Evolutionary conservation across 2,888 invertebrate species (phyloP), one percentile per base, ranked within the genome.

Genomic region (Cataglyphis rosenhaueri): DNA sequence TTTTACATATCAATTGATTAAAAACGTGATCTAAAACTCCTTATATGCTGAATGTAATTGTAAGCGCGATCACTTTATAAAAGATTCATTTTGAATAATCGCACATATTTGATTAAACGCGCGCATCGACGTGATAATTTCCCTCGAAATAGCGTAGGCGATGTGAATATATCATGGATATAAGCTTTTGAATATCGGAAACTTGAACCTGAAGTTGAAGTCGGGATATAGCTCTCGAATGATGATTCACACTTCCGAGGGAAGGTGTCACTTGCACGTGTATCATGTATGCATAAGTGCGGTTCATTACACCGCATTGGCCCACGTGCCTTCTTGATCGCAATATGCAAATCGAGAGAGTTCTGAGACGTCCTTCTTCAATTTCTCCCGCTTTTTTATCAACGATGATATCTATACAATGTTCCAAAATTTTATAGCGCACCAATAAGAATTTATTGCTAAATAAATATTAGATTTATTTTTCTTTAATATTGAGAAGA

Each of bases 221-320:
- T 15, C 44, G 15, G 44, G 15, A 44, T 44, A 44, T 15, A 4
- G 15, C 15, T 44, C 83, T 41, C 71, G 81, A 79, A 83, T 89
- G 92, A 93, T 93, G 93, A 93, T 92, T 93, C 93, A 93, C 91
- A 84, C 91, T 90, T 87, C 81, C 78, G 86, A 90, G 88, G 88
- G 93, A 93, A 93, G 93, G 93, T 93, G 93, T 93, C 93, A 92
- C 92, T 91, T 91, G 89, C 87, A 91, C n/a, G n/a, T 89, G 93
- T 92, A 92, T 92, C 52, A 8, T 89, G 93, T 92, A 92, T 92
- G 92, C 92, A 93, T 92, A 92, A 92, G 90, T 88, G 91, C 90
- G 89, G 88, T 91, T 92, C 92, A 93, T 93, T 93, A 93, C 85
- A 81, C 65, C 83, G 85, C 75, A 78, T 70, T 64, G 85, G 88